Evolutionary conservation across 1,140 invertebrate genomes (phyloP).

Genomic region (Aplysia californica): DNA sequence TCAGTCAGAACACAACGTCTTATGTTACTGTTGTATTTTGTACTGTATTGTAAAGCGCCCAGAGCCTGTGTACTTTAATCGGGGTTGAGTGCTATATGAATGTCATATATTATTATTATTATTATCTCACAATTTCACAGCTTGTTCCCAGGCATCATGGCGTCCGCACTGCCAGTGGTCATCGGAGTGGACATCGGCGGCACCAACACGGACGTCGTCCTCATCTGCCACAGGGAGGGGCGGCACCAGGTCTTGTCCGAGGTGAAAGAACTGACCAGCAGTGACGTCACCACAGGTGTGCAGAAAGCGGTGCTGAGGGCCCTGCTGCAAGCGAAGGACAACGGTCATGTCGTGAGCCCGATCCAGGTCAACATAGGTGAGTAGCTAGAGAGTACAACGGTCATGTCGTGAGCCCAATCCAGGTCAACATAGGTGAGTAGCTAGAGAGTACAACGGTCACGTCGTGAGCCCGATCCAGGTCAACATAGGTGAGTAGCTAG

Average conservation of each 20-base stretch:
- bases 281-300: conserved; percentile 58
- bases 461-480: no score
- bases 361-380: conserved; percentile 55
- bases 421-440: no score
- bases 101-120: no score
- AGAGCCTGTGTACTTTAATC: no score
- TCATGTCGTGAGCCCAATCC: no score
- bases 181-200: conserved; percentile 59
- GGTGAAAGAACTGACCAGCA: conserved; percentile 50
- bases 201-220: conserved; percentile 61
- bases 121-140: not conserved
- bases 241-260: conserved; percentile 37
- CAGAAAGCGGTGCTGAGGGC: conserved; percentile 39
- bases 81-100: no score
- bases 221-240: conserved; percentile 32
- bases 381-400: no score
- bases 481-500: no score
- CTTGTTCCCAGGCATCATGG: not conserved
- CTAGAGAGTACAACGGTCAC: no score
- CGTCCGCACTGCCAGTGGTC: conserved; percentile 21
- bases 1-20: no score
- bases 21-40: no score
- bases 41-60: no score
- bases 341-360: conserved; percentile 32
- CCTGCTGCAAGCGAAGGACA: conserved; percentile 32